Evolutionary conservation across 37 sponge, comb jelly and placozoan genomes (phyloP), one percentile per base, ranked within the genome.

Genomic region (Petrosia ficiformis): DNA sequence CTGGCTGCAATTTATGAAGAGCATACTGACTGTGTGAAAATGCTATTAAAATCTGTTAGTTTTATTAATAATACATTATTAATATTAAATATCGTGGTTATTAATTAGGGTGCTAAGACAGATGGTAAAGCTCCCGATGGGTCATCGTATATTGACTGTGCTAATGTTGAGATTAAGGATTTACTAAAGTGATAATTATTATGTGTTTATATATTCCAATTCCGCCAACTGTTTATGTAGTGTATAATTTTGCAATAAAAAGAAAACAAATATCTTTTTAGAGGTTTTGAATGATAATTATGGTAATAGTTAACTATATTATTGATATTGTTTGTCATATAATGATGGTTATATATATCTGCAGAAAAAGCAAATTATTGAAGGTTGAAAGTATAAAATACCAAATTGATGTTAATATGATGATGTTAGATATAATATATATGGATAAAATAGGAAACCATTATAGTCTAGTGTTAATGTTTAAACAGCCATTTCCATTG

Each of bases 401-500:
- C 54, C 14, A 48, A 19, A 14, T 19, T 48, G 54, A 48, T 48
- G 54, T 14, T 14, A 48, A 19, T 14, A 48, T 19, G 14, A 19
- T 14, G 14, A 48, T 14, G 14, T 48, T 14, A 48, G 54, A 48
- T 8, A 48, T 48, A 48, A 48, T 19, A 48, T 48, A 14, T 48
- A 48, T 14, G 14, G 14, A 48, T 19, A 48, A 48, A 19, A 14
- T 14, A 48, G 8, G 54, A 8, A n/a, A 48, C 54, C 14, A 48
- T 8, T 48, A 48, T 48, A 48, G 8, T 19, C 54, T 8, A 48
- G 14, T 48, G 54, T 48, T 8, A 48, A 19, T 35, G 37, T 67
- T 59, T 35, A 94, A 22, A 97, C 94, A 28, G 94, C 91, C 95
- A 97, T 94, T n/a, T 91, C 88, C 98, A 97, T 97, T 11, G 70